Evolutionary conservation across 2,888 invertebrate genomes (phyloP).

Genomic region (Xylophagus ater): DNA sequence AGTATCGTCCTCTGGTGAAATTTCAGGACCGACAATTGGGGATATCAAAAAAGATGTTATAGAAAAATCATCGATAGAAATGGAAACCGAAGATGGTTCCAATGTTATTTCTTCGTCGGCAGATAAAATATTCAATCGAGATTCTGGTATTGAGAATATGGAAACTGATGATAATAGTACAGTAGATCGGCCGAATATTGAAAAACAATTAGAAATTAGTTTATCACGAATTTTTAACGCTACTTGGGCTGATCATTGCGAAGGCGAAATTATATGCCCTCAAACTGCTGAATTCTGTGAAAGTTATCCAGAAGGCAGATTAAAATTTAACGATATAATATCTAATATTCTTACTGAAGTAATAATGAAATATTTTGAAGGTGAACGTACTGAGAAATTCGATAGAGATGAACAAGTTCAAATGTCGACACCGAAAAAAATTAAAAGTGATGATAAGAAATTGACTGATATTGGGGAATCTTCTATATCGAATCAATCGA

Average conservation of each 20-base stretch:
- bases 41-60: no score
- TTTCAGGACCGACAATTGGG: no score
- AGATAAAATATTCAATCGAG: conserved; percentile 41
- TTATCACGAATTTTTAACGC: conserved; percentile 60
- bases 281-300: conserved; percentile 47
- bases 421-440: conserved; percentile 42
- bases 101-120: conserved; percentile 19
- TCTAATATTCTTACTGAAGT: conserved; percentile 58
- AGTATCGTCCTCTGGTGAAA: no score
- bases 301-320: conserved; percentile 40
- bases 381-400: conserved; percentile 47
- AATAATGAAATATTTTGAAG: conserved; percentile 46
- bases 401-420: conserved; percentile 40
- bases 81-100: conserved; percentile 32
- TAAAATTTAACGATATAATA: conserved; percentile 43
- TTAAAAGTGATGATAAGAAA: conserved; percentile 34
- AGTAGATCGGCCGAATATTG: conserved; percentile 25
- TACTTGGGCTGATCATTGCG: conserved; percentile 54
- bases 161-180: conserved; percentile 39
- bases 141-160: conserved; percentile 67
- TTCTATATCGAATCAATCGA: no score
- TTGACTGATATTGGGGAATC: conserved; percentile 2
- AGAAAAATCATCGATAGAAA: conserved; percentile 20
- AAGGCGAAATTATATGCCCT: conserved; percentile 47
- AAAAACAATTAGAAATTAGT: conserved; percentile 43